Percentiles rank a stretch among this genome's conserved stretches.
Conservation (phyloP, 2,797 vertebrate species). For the Clarias platycephalus region DNA sequence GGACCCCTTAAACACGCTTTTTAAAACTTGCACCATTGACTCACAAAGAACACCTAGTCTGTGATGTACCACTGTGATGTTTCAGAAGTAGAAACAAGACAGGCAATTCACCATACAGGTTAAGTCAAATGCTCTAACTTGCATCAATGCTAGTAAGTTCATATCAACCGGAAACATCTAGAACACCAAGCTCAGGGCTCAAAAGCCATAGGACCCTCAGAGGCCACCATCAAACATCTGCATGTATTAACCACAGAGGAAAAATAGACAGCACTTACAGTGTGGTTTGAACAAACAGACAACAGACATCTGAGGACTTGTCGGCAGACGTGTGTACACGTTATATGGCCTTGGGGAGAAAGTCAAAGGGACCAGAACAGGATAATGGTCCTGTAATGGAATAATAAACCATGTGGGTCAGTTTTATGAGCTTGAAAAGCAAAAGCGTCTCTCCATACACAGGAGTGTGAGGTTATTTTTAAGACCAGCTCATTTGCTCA, state of each 20-base stretch:
- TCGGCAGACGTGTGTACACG: background rate
- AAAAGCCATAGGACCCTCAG: background rate
- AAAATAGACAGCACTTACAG: background rate
- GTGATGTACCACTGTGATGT: constrained; percentile 52
- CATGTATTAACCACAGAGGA: background rate
- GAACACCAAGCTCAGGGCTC: background rate
- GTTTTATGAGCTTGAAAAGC: constrained; percentile 57
- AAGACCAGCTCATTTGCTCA: background rate
- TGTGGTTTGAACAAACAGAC: background rate
- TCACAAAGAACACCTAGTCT: constrained; percentile 59
- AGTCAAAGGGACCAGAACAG: constrained; percentile 26
- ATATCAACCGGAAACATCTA: background rate
- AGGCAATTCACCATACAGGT: background rate
- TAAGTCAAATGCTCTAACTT: background rate
- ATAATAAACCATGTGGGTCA: constrained; percentile 52
- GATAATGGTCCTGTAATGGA: constrained; percentile 33
- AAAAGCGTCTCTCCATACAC: constrained; percentile 46
- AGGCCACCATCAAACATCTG: background rate
- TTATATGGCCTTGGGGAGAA: constrained; percentile 26
- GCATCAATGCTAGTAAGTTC: background rate
- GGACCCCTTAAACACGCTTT: constrained; percentile 54
- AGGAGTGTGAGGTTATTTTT: background rate
- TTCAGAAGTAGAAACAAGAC: constrained; percentile 22
- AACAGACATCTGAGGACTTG: background rate
- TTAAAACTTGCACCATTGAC: constrained; percentile 56